These are phyloP conservation scores for Caranx melampygus DNA, from an alignment of 2,113 vertebrate species.

Conservation along the genomic window DNA sequence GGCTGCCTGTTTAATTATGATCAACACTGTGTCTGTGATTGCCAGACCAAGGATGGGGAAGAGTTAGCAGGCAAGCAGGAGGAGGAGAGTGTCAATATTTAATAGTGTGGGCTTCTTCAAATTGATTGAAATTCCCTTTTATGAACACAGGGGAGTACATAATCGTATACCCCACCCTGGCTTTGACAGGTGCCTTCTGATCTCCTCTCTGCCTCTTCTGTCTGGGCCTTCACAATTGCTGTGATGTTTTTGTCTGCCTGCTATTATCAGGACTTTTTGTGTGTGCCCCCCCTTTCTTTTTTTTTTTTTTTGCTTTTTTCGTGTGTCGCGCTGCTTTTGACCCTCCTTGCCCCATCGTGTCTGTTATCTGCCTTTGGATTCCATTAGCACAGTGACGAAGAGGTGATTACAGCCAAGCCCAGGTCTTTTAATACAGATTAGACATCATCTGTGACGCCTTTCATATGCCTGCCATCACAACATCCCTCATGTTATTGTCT, in stretches of 20 bases:
- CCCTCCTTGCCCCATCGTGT: constrained; percentile 42
- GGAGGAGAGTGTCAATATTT: constrained; percentile 79
- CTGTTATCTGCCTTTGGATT: constrained; percentile 65
- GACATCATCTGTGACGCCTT: constrained; percentile 68
- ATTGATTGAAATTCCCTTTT: constrained; percentile 72
- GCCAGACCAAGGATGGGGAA: constrained; percentile 64
- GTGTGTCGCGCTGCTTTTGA: constrained; percentile 24
- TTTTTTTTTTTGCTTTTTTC: background rate
- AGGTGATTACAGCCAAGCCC: constrained; percentile 70
- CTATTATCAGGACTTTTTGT: constrained; percentile 37
- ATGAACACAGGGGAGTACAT: constrained; percentile 61
- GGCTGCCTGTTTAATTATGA: constrained; percentile 85
- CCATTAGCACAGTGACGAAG: constrained; percentile 72
- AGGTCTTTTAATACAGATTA: constrained; percentile 72
- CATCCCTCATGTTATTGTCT: constrained; percentile 55
- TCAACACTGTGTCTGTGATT: constrained; percentile 77
- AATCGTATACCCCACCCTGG: constrained; percentile 41
- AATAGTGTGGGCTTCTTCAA: constrained; percentile 70
- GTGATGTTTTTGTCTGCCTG: constrained; percentile 46
- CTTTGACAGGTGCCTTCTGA: constrained; percentile 56
- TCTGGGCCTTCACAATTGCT: constrained; percentile 33
- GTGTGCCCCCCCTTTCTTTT: too few relatives aligned
- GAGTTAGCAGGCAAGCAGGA: constrained; percentile 60
- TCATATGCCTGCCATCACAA: constrained; percentile 64
- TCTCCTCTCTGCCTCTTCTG: constrained; percentile 34